Evolutionary conservation across 1,140 invertebrate genomes (phyloP), one percentile per base, ranked within the genome.

Genomic region (Brachionus rotundiformis): DNA sequence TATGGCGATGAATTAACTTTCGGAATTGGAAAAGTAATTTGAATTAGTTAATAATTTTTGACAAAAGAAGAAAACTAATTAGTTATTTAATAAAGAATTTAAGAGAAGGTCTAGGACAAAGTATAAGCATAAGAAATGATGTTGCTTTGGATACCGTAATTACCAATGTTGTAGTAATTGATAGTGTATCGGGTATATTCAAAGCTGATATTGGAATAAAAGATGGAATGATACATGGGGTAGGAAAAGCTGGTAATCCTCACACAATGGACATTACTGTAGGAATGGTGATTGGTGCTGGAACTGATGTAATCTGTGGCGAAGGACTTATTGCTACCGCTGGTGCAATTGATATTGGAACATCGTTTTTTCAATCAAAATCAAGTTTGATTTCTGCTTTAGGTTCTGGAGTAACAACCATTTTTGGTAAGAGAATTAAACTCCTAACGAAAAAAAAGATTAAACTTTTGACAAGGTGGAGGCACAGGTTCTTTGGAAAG

Each of bases 121-220:
- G 84, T 6, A 83, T 85, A 4, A 83, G 84, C n/a, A 44, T 84
- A 23, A 23, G 71, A 0, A 84, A 84, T 75, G 61, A 83, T 23
- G 63, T 83, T 31, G 84, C 85, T 0, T 80, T 88, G 25, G 88
- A 88, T 79, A 87, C 85, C 4, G 86, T 89, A n/a, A 87, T 89
- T 2, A 88, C 87, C 6, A 88, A 88, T 82, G 87, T 86, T 5
- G 71, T 89, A 0, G 85, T 88, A 44, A 75, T 89, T 4, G 88
- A 89, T 73, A 85, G 86, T 31, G 83, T 87, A 0, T 80, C 84
- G 11, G 87, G 87, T 2, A 85, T 89, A 11, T 65, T 88, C 6
- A 89, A 89, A 83, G 87, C 87, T 7, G 87, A 89, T 83, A 82
- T 89, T 75, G 88, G 88, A 27, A 89, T 89, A 7, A 84, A 87